Conservation (phyloP, 2,797 vertebrate species). For the Anabacerthia variegaticeps region DNA sequence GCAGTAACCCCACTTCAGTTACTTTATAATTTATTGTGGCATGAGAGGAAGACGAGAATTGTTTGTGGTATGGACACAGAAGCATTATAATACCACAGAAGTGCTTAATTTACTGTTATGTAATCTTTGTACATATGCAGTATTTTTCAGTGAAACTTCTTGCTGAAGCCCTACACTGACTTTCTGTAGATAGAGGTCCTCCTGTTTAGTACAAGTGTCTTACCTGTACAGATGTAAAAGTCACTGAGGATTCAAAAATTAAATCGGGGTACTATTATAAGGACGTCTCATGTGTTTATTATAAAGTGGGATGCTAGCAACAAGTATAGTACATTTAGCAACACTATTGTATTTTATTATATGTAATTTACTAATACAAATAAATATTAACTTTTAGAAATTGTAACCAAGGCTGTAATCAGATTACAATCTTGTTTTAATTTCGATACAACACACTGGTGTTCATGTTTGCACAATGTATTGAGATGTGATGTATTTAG, state of each 20-base stretch:
- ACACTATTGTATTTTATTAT: constrained; percentile 84
- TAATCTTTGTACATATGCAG: constrained; percentile 95
- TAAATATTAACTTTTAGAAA: constrained; percentile 81
- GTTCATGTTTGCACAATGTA: constrained; percentile 92
- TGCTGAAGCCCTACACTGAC: constrained; percentile 80
- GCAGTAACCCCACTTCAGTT: constrained; percentile 56
- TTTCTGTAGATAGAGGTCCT: constrained; percentile 86
- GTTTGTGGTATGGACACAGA: constrained; percentile 79
- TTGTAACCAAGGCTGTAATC: constrained; percentile 79
- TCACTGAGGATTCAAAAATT: constrained; percentile 68
- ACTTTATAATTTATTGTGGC: constrained; percentile 89
- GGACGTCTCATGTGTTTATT: constrained; percentile 75
- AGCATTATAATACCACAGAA: constrained; percentile 82
- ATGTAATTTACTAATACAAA: constrained; percentile 83
- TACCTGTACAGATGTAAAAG: constrained; percentile 81
- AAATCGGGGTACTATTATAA: constrained; percentile 77
- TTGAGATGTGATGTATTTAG: constrained; percentile 82
- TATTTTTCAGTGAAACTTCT: constrained; percentile 83
- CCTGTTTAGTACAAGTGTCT: constrained; percentile 82
- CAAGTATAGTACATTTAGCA: constrained; percentile 76
- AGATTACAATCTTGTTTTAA: constrained; percentile 84
- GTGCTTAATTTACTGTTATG: constrained; percentile 90
- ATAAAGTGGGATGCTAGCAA: constrained; percentile 75
- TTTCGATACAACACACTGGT: constrained; percentile 91
- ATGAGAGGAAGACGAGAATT: constrained; percentile 73